Evolutionary conservation across 2,888 invertebrate species (phyloP).

Genomic region (Phalera bucephala): DNA sequence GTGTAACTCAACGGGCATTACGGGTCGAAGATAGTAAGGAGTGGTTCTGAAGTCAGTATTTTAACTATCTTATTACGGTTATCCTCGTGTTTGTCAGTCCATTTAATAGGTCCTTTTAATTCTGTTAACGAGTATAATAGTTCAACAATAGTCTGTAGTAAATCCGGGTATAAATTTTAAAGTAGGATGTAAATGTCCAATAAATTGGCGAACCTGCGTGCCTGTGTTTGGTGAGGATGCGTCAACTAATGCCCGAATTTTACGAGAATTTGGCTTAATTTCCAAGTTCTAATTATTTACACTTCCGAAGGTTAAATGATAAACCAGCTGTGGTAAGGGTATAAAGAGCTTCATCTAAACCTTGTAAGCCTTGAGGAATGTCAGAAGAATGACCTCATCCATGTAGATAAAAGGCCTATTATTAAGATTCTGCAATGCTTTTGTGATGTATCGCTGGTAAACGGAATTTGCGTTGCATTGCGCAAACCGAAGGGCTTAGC

Average conservation of each 20-base stretch:
- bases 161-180: conserved; percentile 11
- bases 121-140: too few relatives aligned
- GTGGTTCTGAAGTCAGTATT: conserved; percentile 1
- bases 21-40: conserved; percentile 5
- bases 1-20: background rate
- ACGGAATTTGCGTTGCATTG: too few relatives aligned
- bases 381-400: conserved; percentile 18
- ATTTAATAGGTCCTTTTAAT: too few relatives aligned
- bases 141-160: background rate
- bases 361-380: conserved; percentile 14
- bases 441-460: too few relatives aligned
- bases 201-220: conserved; percentile 23
- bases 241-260: conserved; percentile 21
- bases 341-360: too few relatives aligned
- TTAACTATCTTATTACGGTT: background rate
- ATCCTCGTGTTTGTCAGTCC: too few relatives aligned
- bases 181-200: conserved; percentile 19
- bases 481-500: too few relatives aligned
- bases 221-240: too few relatives aligned
- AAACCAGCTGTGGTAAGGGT: too few relatives aligned
- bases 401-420: conserved; percentile 18
- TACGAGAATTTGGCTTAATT: conserved; percentile 23
- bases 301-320: too few relatives aligned
- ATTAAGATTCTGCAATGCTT: conserved; percentile 8
- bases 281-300: too few relatives aligned